Evolutionary conservation across 1,140 invertebrate species (phyloP).

Genomic region (Antheraea mylitta): DNA sequence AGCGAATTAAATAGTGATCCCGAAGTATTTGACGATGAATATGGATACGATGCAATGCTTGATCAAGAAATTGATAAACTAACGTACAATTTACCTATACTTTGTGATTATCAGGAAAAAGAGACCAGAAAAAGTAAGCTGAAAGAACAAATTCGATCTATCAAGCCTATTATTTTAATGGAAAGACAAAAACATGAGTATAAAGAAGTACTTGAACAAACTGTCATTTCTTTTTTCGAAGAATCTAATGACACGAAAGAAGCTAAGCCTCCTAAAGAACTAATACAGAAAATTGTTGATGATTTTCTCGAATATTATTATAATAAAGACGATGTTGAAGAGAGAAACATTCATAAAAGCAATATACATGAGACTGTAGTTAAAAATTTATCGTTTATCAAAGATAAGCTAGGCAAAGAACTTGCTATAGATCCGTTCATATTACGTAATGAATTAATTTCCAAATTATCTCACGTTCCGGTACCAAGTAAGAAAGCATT

Average conservation of each 20-base stretch:
- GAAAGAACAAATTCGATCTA: slow-evolving; percentile 28
- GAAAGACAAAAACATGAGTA: slow-evolving; percentile 38
- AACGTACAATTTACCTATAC: slow-evolving; percentile 26
- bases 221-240: slow-evolving; percentile 32
- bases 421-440: slow-evolving; percentile 27
- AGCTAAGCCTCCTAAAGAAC: slow-evolving; percentile 16
- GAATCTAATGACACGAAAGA: slow-evolving; percentile 19
- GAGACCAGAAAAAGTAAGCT: slow-evolving; percentile 30
- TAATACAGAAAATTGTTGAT: slow-evolving; percentile 43
- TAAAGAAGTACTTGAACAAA: slow-evolving; percentile 39
- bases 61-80: slow-evolving; percentile 41
- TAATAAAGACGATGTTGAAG: slow-evolving; percentile 31
- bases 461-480: slow-evolving; percentile 42
- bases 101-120: slow-evolving; percentile 24
- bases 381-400: slow-evolving; percentile 23
- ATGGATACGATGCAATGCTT: slow-evolving; percentile 32
- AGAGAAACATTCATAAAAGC: slow-evolving; percentile 31
- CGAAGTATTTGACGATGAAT: slow-evolving; percentile 37
- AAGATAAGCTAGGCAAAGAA: slow-evolving; percentile 12
- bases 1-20: slow-evolving; percentile 43
- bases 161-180: slow-evolving; percentile 39
- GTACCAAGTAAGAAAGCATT: slow-evolving; percentile 25
- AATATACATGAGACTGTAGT: slow-evolving; percentile 31
- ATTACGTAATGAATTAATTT: slow-evolving; percentile 38
- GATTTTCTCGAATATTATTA: slow-evolving; percentile 40